Percentiles rank a stretch among this genome's conserved stretches.
Evolutionary conservation across 1,140 invertebrate species (phyloP).

Genomic region (Zaprionus gabonicus): DNA sequence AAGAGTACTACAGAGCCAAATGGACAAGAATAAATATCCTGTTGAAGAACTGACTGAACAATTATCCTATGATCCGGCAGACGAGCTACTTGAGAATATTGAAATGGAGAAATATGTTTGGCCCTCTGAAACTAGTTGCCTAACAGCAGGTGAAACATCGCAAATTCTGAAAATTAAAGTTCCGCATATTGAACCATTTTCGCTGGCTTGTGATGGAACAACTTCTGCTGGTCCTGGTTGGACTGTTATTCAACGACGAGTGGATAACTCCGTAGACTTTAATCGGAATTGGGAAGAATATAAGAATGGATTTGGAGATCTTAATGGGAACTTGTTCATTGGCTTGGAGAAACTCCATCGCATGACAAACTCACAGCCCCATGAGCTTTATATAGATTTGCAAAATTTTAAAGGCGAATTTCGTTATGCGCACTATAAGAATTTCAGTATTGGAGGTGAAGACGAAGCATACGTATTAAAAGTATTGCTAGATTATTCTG

Average conservation of each 20-base stretch:
- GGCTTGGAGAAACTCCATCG: constrained; percentile 33
- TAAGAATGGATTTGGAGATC: constrained; percentile 30
- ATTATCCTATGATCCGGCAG: constrained; percentile 1
- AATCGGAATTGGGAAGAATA: constrained; percentile 34
- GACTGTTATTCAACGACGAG: constrained; percentile 30
- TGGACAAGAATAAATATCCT: neutral
- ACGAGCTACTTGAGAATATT: neutral
- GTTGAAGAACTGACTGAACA: neutral
- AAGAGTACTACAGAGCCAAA: neutral
- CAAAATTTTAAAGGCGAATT: constrained; percentile 15
- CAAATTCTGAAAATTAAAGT: constrained; percentile 34
- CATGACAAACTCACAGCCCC: constrained; percentile 26
- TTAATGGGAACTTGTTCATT: constrained; percentile 23
- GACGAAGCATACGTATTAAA: constrained; percentile 12
- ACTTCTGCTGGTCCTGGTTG: constrained; percentile 28
- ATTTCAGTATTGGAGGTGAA: constrained; percentile 35
- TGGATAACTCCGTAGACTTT: constrained; percentile 18
- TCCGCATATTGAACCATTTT: constrained; percentile 20
- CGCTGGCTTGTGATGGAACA: constrained; percentile 21
- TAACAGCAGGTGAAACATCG: constrained; percentile 1
- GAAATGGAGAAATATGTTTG: constrained; percentile 1
- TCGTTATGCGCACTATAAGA: constrained; percentile 24
- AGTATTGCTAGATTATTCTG: constrained; percentile 11
- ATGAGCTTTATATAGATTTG: constrained; percentile 34
- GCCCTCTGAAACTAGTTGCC: constrained; percentile 22